Evolutionary conservation across 2,797 vertebrate genomes (phyloP), one percentile per base, ranked within the genome.

Genomic region (Scleropages formosus): DNA sequence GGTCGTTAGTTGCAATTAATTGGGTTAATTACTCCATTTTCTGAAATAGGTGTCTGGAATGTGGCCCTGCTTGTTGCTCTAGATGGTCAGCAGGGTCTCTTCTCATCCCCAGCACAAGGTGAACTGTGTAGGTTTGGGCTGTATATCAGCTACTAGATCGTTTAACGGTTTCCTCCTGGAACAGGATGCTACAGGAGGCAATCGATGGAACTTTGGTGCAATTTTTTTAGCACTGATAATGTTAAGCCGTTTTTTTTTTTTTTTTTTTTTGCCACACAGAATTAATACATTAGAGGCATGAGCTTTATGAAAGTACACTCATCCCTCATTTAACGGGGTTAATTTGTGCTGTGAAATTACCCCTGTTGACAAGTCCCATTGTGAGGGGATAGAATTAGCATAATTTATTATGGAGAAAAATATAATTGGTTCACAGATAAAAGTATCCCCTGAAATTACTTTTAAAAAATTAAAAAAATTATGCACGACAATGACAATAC

Each of bases 1-100:
- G 20, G 53, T 66, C 63, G 75, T 75, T 65, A 75, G 53, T 59
- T 31, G 51, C 49, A 64, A 67, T 75, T 75, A 75, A 58, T 67
- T 58, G 18, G 10, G 63, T 58, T 66, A 56, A 75, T 75, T 20
- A 75, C 62, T 31, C 53, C 16, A 24, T 6, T 53, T 69, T 26
- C 3, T 15, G 20, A 53, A 56, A 75, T 75, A 51, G 56, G 53
- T 3, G 31, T 18, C n/a, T 2, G 20, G 66, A 67, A 58, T 56
- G 31, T 39, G 73, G 49, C 8, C 13, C 20, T 46, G 49, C 1
- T 27, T 58, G 61, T 22, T 27, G 65, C 9, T 11, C 31, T 39
- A 18, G 53, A 18, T 46, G 22, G 13, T n/a, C 24, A n/a, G 53
- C 27, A 39, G 73, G 27, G 22, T 7, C 8, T 12, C 47, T 24